Evolutionary conservation across 2,888 invertebrate genomes (phyloP), one percentile per base, ranked within the genome.

Genomic region (Pherbina coryleti): DNA sequence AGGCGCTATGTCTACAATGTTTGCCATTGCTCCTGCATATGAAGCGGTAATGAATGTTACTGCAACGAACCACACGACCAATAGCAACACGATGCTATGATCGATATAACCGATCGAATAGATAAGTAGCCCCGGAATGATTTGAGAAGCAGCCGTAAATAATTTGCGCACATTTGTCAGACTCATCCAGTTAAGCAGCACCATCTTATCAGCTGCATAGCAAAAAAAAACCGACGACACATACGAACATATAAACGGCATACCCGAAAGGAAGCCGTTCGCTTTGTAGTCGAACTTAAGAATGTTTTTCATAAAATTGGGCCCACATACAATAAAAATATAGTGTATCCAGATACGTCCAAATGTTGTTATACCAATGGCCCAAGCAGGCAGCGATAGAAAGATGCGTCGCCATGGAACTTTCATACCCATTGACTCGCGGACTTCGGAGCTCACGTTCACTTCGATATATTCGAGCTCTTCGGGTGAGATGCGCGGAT

Each of bases 271-370:
- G 64, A 94, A 85, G 28, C 94, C 94, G 86, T 94, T 94, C 91
- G 93, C 92, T 88, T 93, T 92, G 84, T 94, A 93, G 82, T 92
- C 92, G 85, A 94, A 94, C 34, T 93, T 92, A 19, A 94, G 89
- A 77, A 94, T 92, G 77, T 92, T 91, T 87, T 93, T 93, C 93
- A 94, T 94, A 85, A 94, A 94, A 84, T 92, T 92, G 25, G 94
- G 94, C 14, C 94, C 94, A 69, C 92, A 92, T 83, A 93, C 92
- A 85, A 94, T 94, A 86, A 94, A 94, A 31, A 93, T 92, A 85
- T 94, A 94, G 85, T 94, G 93, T 5, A 94, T 92, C 93, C 94
- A 94, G 85, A 94, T 94, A 72, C 94, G 90, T n/a, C 94, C 94
- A 83, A 94, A 94, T 0, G 94, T 94, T 2, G 94, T 94, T 55